Percentiles rank a stretch among this genome's conserved stretches.
Conservation (phyloP, 2,797 vertebrate species). For the Dendrocincla fuliginosa region DNA sequence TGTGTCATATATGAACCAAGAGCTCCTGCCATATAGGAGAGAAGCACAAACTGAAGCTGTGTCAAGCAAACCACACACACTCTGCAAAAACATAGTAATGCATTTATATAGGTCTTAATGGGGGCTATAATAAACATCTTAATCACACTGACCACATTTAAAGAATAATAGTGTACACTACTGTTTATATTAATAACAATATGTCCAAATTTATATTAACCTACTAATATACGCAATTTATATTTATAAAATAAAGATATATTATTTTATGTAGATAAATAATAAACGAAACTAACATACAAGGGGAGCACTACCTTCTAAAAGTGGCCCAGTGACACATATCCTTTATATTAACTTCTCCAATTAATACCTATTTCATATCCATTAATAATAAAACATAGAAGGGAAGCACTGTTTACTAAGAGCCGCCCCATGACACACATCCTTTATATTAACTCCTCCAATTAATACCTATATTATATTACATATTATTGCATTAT, state of each 20-base stretch:
- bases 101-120: background rate
- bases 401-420: background rate
- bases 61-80: background rate
- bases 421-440: background rate
- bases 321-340: rapidly evolving
- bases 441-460: too few species aligned
- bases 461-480: too few species aligned
- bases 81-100: background rate
- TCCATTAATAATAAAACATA: background rate
- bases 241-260: too few species aligned
- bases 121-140: background rate
- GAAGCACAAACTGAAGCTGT: background rate
- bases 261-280: background rate
- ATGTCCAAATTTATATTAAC: too few species aligned
- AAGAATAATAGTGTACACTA: background rate
- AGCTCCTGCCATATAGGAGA: background rate
- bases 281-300: background rate
- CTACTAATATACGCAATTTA: background rate
- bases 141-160: background rate
- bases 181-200: background rate
- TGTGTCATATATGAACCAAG: background rate
- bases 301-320: background rate
- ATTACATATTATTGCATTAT: too few species aligned
- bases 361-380: background rate
- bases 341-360: background rate